These are phyloP conservation scores for Halisarca cf. caerulea DNA, from an alignment of 37 sponge, comb jelly and placozoan species.

Conservation along the genomic window DNA sequence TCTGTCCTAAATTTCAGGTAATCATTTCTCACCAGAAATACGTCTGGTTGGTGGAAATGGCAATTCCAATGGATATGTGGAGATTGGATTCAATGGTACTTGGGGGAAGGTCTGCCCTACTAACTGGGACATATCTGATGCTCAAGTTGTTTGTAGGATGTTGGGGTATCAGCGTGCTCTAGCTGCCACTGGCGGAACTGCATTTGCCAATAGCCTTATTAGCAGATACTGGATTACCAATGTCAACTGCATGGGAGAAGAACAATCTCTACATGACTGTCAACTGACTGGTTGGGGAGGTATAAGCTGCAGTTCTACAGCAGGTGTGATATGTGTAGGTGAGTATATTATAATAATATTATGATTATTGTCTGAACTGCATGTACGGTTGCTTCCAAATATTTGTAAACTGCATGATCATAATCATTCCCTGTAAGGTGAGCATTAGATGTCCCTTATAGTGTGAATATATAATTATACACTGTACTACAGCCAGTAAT, in stretches of 20 bases:
- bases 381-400: too few relatives aligned
- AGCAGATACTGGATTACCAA: neutral
- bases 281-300: neutral
- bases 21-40: neutral
- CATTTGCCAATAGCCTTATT: neutral
- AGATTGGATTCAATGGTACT: neutral
- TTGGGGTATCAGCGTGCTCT: neutral
- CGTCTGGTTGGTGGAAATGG: neutral
- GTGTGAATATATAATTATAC: too few relatives aligned
- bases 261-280: neutral
- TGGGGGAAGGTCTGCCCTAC: neutral
- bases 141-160: neutral
- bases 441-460: too few relatives aligned
- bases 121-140: slow-evolving; percentile 13
- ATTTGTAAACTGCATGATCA: too few relatives aligned
- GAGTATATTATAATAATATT: neutral
- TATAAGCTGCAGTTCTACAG: neutral
- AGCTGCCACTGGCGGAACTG: neutral
- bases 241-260: neutral
- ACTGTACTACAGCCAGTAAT: too few relatives aligned
- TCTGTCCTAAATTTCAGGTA: too few relatives aligned
- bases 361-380: too few relatives aligned
- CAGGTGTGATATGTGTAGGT: slow-evolving; percentile 22
- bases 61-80: neutral
- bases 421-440: too few relatives aligned